Evolutionary conservation across 1,140 invertebrate species (phyloP).

Genomic region (Lepidurus packardi): DNA sequence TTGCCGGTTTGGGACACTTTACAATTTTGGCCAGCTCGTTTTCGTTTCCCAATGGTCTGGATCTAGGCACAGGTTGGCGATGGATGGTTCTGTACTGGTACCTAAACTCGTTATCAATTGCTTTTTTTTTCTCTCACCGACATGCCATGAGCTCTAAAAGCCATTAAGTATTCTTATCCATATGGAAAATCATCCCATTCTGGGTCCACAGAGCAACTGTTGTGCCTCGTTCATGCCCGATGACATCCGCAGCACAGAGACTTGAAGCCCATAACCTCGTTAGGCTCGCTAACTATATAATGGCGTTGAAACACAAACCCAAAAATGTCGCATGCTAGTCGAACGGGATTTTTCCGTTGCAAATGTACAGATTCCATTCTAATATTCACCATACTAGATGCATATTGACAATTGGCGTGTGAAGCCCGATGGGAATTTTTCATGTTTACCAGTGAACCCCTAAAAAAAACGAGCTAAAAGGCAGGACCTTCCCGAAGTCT

Average conservation of each 20-base stretch:
- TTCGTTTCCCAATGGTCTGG: neutral
- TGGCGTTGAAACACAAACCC: neutral
- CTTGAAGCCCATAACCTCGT: neutral
- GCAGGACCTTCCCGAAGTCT: no score
- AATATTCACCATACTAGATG: neutral
- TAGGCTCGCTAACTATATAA: neutral
- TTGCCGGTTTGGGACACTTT: neutral
- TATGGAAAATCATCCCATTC: neutral
- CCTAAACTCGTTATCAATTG: neutral
- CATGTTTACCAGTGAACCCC: neutral
- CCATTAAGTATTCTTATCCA: constrained; percentile 10
- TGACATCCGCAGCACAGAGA: neutral
- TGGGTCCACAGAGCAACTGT: neutral
- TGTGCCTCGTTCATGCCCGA: neutral
- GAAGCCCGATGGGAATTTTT: neutral
- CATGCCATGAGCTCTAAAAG: neutral
- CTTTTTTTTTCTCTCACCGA: neutral
- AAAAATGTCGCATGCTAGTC: neutral
- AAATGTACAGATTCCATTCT: neutral
- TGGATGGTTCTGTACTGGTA: neutral
- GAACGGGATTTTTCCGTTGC: neutral
- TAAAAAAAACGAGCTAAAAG: neutral
- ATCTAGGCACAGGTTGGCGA: constrained; percentile 17
- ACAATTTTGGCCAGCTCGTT: neutral
- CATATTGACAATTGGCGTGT: neutral